Percentiles rank a stretch among this genome's conserved stretches.
Conservation (phyloP, 2,888 invertebrate species). For the Nephrotoma flavescens region DNA sequence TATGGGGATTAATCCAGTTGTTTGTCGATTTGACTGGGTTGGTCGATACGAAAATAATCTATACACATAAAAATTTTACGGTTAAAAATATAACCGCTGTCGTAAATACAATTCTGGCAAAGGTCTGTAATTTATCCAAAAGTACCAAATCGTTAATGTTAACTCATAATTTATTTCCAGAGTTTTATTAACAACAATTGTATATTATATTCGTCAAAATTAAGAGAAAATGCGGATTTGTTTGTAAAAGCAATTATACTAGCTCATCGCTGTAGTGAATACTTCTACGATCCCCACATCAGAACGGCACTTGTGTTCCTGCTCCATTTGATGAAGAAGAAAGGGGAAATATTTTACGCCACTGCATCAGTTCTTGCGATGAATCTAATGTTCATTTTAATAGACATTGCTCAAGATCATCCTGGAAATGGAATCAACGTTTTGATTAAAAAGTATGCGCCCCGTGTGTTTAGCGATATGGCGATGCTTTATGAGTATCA, state of each 20-base stretch:
- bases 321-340: not conserved
- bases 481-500: not conserved
- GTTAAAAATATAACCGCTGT: not conserved
- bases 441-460: not conserved
- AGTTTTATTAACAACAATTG: not conserved
- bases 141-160: not conserved
- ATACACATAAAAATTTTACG: not conserved
- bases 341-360: not conserved
- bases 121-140: not conserved
- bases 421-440: not conserved
- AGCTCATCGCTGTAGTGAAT: not conserved
- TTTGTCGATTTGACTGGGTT: not conserved
- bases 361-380: not conserved
- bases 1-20: not conserved
- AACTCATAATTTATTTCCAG: not conserved
- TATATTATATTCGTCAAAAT: not conserved
- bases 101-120: not conserved
- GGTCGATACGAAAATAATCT: not conserved
- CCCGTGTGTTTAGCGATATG: not conserved
- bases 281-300: not conserved
- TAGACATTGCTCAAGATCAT: not conserved
- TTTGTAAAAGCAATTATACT: not conserved
- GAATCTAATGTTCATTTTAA: not conserved
- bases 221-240: not conserved
- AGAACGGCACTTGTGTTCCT: not conserved